Conservation (phyloP, 2,888 invertebrate species). For the Polylopha cassiicola region DNA sequence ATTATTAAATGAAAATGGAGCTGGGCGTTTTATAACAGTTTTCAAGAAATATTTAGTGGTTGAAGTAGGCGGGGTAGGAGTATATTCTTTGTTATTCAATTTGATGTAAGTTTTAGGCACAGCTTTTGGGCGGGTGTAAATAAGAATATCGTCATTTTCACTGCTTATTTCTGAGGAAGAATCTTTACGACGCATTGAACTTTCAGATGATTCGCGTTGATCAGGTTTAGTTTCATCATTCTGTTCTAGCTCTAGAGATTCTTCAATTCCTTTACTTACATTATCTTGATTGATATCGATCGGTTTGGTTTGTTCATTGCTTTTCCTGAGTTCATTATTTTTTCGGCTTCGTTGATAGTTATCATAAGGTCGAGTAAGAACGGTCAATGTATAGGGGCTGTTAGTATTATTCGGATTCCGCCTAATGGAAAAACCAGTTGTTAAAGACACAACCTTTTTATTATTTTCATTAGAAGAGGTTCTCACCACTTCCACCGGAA, state of each 20-base stretch:
- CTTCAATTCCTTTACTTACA: constrained; percentile 34
- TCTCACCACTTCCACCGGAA: constrained; percentile 44
- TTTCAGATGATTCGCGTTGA: constrained; percentile 34
- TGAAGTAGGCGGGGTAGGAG: constrained; percentile 31
- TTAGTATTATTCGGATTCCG: constrained; percentile 58
- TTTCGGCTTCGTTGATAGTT: constrained; percentile 31
- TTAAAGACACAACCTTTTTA: constrained; percentile 62
- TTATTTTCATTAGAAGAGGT: constrained; percentile 40
- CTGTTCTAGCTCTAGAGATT: constrained; percentile 30
- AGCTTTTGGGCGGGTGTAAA: constrained; percentile 35
- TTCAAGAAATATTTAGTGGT: constrained; percentile 56
- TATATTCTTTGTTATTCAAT: constrained; percentile 11
- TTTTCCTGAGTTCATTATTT: constrained; percentile 28
- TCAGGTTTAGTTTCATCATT: constrained; percentile 28
- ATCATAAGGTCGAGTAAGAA: constrained; percentile 58
- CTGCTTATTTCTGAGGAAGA: constrained; percentile 32
- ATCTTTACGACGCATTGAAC: constrained; percentile 42
- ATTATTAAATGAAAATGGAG: constrained; percentile 38
- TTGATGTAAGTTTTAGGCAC: no score
- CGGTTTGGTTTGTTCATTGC: not conserved
- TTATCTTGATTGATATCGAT: constrained; percentile 21
- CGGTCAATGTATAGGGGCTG: constrained; percentile 66
- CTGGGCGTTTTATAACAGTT: constrained; percentile 53
- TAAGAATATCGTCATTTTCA: constrained; percentile 45
- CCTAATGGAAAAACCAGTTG: constrained; percentile 71